These are phyloP conservation scores for Campoplex nolae DNA, from an alignment of 2,888 invertebrate genomes.

Conservation along the genomic window DNA sequence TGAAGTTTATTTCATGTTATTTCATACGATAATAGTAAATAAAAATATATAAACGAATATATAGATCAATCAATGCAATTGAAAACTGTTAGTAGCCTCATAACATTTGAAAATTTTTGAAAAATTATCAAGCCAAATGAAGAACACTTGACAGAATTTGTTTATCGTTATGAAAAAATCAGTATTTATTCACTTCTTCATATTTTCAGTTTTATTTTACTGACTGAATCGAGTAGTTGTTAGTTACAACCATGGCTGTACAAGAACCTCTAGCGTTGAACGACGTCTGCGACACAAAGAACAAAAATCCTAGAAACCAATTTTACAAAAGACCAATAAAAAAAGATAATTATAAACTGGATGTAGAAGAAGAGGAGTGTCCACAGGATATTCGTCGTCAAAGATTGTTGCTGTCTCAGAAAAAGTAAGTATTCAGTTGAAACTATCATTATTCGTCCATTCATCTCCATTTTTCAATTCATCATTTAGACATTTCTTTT, in stretches of 20 bases:
- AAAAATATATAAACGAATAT: neutral
- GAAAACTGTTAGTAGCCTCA: neutral
- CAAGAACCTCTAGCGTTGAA: neutral
- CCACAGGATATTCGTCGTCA: constrained; percentile 81
- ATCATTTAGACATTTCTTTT: no score
- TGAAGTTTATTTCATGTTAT: neutral
- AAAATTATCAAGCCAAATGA: neutral
- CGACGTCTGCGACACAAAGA: constrained; percentile 10
- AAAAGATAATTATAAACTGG: constrained; percentile 78
- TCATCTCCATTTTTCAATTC: no score
- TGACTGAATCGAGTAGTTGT: neutral
- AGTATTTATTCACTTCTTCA: neutral
- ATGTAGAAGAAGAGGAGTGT: constrained; percentile 76
- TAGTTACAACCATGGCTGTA: constrained; percentile 29
- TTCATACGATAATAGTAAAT: neutral
- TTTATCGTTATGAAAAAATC: neutral
- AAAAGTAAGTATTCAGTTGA: constrained; percentile 74
- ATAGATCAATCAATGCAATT: neutral
- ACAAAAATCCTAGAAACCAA: constrained; percentile 65
- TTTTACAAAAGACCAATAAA: constrained; percentile 82
- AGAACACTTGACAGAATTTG: neutral
- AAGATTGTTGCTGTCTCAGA: constrained; percentile 78
- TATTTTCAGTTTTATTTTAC: constrained; percentile 12
- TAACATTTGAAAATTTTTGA: neutral
- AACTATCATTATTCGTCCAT: no score